Evolutionary conservation across 2,888 invertebrate species (phyloP), one percentile per base, ranked within the genome.

Genomic region (Pinctada fucata): DNA sequence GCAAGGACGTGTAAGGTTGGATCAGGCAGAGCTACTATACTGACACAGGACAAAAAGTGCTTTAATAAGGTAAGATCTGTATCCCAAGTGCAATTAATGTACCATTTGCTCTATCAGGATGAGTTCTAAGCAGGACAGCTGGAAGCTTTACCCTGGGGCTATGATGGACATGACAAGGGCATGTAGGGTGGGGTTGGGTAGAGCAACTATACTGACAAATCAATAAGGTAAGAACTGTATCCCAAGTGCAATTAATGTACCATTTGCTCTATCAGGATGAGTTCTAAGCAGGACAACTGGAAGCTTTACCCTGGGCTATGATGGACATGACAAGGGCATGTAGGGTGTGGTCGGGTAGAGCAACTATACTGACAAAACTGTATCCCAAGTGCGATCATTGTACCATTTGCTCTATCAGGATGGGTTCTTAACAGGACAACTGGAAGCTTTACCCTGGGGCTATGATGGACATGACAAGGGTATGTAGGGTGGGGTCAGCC

Each of bases 91-190:
- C 58, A 13, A 31, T 31, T 31, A 31, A 31, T 31, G 31, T 31
- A 31, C 31, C 31, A 31, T 31, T 31, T 31, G 31, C 31, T 31
- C 31, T 80, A 66, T 50, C 81, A 92, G 95, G 82, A 93, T 93
- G 77, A 94, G 94, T 3, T 92, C 92, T 5, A 93, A 92, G 85
- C 84, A 84, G 3, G 93, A 94, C 84, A 95, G 95, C 86, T 89
- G 93, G 80, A 87, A 90, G 4, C 89, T 95, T 66, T 95, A 95
- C 84, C 93, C 93, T 65, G 81, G 89, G 58, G 90, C 93, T 52
- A 85, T 95, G 73, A 79, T 88, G 64, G 94, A 94, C 88, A 91
- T 94, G 88, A 94, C 93, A 0, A 90, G 94, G 83, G 93, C 94
- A 0, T 87, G 92, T 45, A 90, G 89, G 77, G 88, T 89, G n/a